phyloP scores from a whole-genome alignment of 2,797 vertebrate genomes.

The Pteropus rufus region DNA sequence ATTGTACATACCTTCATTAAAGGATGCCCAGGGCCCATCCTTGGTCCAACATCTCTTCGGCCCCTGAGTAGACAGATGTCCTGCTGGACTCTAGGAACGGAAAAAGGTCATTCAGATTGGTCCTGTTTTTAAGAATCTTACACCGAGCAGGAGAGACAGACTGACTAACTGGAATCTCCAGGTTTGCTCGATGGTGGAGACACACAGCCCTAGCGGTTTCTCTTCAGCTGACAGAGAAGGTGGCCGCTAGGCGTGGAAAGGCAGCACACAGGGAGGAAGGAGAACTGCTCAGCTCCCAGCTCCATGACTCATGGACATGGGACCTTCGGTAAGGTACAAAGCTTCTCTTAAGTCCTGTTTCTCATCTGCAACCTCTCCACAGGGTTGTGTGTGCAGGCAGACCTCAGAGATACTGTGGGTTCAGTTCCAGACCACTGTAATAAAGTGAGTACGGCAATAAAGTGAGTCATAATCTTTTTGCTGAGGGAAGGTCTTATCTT shows the following conservation, averaged over 20 bases:
- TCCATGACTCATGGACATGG: not conserved
- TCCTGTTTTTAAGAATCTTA: not conserved
- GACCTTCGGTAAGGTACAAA: not conserved
- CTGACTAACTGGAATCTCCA: not conserved
- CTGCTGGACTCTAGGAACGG: not conserved
- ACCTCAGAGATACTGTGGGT: not conserved
- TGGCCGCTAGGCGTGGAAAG: not conserved
- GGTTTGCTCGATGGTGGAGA: not conserved
- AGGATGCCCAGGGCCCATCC: not conserved
- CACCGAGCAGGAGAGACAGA: not conserved
- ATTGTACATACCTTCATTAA: not conserved
- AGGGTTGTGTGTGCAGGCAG: not conserved
- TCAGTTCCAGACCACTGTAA: too few species aligned
- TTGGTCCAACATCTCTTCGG: not conserved
- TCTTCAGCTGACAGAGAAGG: not conserved
- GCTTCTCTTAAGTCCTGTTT: not conserved
- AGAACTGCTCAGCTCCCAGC: not conserved
- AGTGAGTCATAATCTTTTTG: not conserved
- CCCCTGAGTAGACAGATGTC: not conserved
- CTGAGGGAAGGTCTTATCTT: not conserved
- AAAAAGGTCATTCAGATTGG: not conserved
- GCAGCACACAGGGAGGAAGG: too few species aligned
- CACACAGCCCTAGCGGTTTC: rapidly evolving
- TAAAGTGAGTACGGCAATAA: not conserved
- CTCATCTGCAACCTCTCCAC: not conserved